Evolutionary conservation across 2,113 vertebrate genomes (phyloP), one percentile per base, ranked within the genome.

Genomic region (Mus spicilegus): DNA sequence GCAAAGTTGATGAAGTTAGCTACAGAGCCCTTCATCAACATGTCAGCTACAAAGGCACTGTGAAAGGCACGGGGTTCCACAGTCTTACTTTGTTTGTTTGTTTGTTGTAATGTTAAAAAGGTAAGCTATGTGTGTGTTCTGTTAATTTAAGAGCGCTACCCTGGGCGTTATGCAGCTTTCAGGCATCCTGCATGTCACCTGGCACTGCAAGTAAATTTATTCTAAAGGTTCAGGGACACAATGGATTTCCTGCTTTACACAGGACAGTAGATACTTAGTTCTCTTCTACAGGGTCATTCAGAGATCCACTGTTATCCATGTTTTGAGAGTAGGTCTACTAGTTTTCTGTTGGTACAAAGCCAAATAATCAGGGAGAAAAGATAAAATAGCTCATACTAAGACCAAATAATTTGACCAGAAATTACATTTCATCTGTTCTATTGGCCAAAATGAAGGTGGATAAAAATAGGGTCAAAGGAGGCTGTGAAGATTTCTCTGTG

Each of bases 341-440:
- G 33, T 36, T 26, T 26, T 82, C 22, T 49, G 24, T 63, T 8
- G 12, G 13, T 7, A 51, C 17, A 5, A 51, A 65, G 26, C 11
- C 22, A 10, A 42, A 46, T 24, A 36, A 72, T 16, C 17, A 46
- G 13, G 5, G 33, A 20, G 7, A 54, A 30, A 8, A 70, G 36
- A 4, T 1, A 26, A 93, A 93, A 75, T 14, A 30, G 22, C 1
- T 16, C 17, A 93, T 7, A 13, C 19, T 36, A 3, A 82, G 14
- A 24, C 1, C 76, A 91, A 91, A 87, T 39, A 75, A 33, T 73
- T 93, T 65, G 8, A 77, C 14, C 13, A 76, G 49, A 89, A 94
- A 76, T 87, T 67, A 90, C 26, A 96, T 33, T 39, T 90, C 81
- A 58, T 93, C 24, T n/a, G 8, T 76, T 94, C 58, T 61, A 67